Percentiles rank a stretch among this genome's conserved stretches.
phyloP scores from a whole-genome alignment of 2,113 vertebrate genomes.

The Saimiri boliviensis region DNA sequence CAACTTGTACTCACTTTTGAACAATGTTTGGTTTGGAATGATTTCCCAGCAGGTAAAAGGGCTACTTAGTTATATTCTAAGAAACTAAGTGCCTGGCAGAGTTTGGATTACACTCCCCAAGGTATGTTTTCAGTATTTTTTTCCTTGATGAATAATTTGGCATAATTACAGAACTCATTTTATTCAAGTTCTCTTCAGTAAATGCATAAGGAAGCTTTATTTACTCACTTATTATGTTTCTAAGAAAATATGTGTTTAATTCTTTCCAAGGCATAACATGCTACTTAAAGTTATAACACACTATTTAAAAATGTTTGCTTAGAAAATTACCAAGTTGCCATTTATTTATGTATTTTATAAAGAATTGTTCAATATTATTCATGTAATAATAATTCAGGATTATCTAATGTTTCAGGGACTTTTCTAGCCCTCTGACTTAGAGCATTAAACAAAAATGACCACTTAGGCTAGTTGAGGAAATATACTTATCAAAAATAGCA shows the following conservation, averaged over 20 bases:
- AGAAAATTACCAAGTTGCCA: background rate
- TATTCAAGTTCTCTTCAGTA: background rate
- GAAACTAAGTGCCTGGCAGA: background rate
- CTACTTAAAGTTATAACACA: background rate
- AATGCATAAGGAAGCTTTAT: background rate
- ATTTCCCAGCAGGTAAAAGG: background rate
- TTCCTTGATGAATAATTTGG: background rate
- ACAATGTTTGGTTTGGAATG: background rate
- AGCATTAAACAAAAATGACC: background rate
- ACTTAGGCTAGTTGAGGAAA: background rate
- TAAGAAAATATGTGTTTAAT: background rate
- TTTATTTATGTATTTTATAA: background rate
- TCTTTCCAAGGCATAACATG: background rate
- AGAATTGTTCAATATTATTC: background rate
- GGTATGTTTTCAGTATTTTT: background rate
- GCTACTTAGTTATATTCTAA: background rate
- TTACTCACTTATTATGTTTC: background rate
- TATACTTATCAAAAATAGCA: background rate
- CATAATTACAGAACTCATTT: background rate
- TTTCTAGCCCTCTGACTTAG: background rate
- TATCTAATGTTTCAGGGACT: background rate
- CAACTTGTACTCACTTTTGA: background rate
- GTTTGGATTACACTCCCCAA: background rate
- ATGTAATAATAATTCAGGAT: background rate
- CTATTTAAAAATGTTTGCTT: background rate